phyloP scores from a whole-genome alignment of 2,797 vertebrate genomes.

The Pelodytes ibericus region DNA sequence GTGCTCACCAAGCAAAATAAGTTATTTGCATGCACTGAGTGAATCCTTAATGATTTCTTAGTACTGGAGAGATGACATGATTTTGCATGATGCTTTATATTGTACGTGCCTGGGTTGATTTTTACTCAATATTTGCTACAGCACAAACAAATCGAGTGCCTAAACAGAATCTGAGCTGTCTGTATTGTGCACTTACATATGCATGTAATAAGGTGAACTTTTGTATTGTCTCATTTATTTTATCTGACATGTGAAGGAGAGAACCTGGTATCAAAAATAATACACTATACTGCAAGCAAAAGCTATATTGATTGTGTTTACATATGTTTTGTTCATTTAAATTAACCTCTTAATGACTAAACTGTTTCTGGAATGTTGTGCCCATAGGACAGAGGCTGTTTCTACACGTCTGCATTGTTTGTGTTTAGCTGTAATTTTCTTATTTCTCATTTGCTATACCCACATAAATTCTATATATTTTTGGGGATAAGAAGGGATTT shows the following conservation, averaged over 20 bases:
- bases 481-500: too few relatives aligned
- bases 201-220: slow-evolving; percentile 23
- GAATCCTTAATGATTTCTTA: slow-evolving; percentile 52
- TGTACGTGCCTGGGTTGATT: slow-evolving; percentile 9
- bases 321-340: too few relatives aligned
- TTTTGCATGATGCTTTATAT: slow-evolving; percentile 35
- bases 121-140: slow-evolving; percentile 8
- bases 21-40: slow-evolving; percentile 27
- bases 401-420: too few relatives aligned
- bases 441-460: too few relatives aligned
- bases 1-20: slow-evolving; percentile 27
- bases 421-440: too few relatives aligned
- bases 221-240: background rate
- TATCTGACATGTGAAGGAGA: slow-evolving; percentile 5
- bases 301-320: too few relatives aligned
- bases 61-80: slow-evolving; percentile 11
- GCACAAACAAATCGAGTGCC: slow-evolving; percentile 21
- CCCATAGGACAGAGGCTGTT: too few relatives aligned
- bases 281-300: too few relatives aligned
- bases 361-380: too few relatives aligned
- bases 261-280: background rate
- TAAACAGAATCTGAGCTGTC: background rate
- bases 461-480: too few relatives aligned
- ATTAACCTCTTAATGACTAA: too few relatives aligned
- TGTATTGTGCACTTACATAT: slow-evolving; percentile 18